Evolutionary conservation across 2,113 vertebrate genomes (phyloP), one percentile per base, ranked within the genome.

Genomic region (Strigops habroptila): DNA sequence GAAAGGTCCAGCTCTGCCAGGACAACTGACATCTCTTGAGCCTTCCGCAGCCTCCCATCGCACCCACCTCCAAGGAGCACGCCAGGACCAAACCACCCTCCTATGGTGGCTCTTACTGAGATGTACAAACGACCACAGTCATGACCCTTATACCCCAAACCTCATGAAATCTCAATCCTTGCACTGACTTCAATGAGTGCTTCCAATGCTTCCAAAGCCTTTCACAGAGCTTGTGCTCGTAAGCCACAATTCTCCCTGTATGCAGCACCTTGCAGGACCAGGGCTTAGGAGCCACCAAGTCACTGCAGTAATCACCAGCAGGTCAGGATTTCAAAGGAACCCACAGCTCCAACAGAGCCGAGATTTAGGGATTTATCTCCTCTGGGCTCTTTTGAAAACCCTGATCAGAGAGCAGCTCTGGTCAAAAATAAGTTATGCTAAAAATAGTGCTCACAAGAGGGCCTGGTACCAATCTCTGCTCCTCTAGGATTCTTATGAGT

Each of bases 271-370:
- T 75, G 86, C 90, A 91, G 82, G 57, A 88, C 14, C 90, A 79
- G 80, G 86, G 77, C 81, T 95, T 75, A 93, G 82, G 46, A 96
- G 93, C 25, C 79, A 75, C 82, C 85, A 4, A 78, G 82, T 51
- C 91, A 25, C 68, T 12, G 8, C 73, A 44, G 71, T 49, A 12
- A 93, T 68, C 88, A 57, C 21, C 86, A 18, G 13, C 52, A 4
- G 88, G 95, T 71, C 57, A 78, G 86, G 65, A 82, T 93, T 96
- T 95, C 96, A 97, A 93, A 96, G 93, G 82, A 46, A 79, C 90
- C 74, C 0, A 0, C 35, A 64, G 93, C 65, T 90, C 44, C 22
- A 9, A 53, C 41, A 62, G 80, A 0, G 0, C 77, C 24, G 31
- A 62, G 88, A 93, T 79, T 94, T 62, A 62, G 82, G 93, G 86